Conservation (phyloP, 2,888 invertebrate genomes). For the Amblyjoppa fuscipennis region DNA sequence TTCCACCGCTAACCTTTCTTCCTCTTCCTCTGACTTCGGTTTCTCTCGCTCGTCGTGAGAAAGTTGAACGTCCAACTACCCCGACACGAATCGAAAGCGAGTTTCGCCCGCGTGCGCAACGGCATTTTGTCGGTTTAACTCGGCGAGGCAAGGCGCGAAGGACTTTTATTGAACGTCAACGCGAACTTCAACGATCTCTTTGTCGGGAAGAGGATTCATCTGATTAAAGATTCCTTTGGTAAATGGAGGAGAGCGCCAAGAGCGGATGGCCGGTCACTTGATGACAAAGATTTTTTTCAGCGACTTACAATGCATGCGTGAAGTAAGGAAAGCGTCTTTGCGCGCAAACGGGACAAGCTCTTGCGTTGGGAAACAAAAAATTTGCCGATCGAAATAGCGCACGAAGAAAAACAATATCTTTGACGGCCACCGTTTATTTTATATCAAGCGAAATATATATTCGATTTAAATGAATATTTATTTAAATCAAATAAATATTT, state of each 20-base stretch:
- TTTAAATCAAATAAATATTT: too few relatives aligned
- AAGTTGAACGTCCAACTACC: slow-evolving; percentile 54
- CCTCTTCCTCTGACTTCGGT: slow-evolving; percentile 24
- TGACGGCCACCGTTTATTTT: too few relatives aligned
- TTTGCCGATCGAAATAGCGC: too few relatives aligned
- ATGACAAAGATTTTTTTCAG: too few relatives aligned
- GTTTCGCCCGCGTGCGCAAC: slow-evolving; percentile 54
- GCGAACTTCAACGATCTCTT: slow-evolving; percentile 44
- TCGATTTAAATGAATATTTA: too few relatives aligned
- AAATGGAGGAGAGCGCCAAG: slow-evolving; percentile 17
- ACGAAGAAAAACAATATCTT: too few relatives aligned
- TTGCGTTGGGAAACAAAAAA: too few relatives aligned
- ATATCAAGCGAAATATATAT: too few relatives aligned
- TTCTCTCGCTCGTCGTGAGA: slow-evolving; percentile 40
- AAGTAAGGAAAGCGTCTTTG: too few relatives aligned
- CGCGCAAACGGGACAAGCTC: too few relatives aligned
- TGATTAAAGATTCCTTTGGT: slow-evolving; percentile 44
- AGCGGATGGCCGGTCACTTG: background rate
- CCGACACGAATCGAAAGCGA: slow-evolving; percentile 59
- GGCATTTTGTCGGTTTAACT: slow-evolving; percentile 62
- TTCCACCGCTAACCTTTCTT: slow-evolving; percentile 26
- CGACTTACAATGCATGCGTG: too few relatives aligned
- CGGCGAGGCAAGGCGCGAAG: slow-evolving; percentile 10
- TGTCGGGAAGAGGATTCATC: slow-evolving; percentile 45
- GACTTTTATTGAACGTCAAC: slow-evolving; percentile 53